Percentiles rank a stretch among this genome's conserved stretches.
These are phyloP conservation scores for rat (Rattus norvegicus) DNA, from an alignment of 2,113 vertebrate species.

Conservation along the genomic window DNA sequence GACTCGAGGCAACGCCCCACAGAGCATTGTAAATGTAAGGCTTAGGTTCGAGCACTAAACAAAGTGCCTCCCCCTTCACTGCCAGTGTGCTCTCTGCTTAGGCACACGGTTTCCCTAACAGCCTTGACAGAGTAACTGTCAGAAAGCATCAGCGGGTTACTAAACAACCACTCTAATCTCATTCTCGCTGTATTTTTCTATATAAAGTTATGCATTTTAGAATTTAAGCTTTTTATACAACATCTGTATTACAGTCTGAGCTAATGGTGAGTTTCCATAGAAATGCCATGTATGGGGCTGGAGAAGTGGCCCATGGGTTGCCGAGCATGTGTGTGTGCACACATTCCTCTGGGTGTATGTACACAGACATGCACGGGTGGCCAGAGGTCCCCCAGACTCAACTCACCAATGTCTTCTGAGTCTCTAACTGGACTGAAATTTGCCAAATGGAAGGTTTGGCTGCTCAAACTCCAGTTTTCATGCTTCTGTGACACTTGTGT, in stretches of 20 bases:
- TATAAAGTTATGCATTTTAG: not conserved
- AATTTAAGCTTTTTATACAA: not conserved
- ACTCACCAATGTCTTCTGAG: not conserved
- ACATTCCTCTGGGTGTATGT: not conserved
- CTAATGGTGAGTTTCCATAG: not conserved
- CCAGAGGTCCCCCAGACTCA: not conserved
- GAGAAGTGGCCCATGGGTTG: not conserved
- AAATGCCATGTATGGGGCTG: not conserved
- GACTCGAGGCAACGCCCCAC: not conserved
- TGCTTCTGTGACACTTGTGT: not conserved
- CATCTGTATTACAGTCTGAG: not conserved
- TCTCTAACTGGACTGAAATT: not conserved
- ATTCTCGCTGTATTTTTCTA: not conserved
- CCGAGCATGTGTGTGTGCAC: too few relatives aligned
- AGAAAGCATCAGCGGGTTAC: not conserved
- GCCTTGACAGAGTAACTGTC: not conserved
- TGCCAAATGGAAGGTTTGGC: not conserved
- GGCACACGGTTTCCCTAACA: not conserved
- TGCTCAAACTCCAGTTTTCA: not conserved
- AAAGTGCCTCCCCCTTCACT: too few relatives aligned
- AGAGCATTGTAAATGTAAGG: not conserved
- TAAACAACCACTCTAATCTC: not conserved
- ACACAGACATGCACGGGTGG: not conserved
- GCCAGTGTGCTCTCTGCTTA: not conserved
- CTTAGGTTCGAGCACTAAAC: not conserved